Evolutionary conservation across 2,797 vertebrate genomes (phyloP).

Genomic region (Dallia pectoralis): DNA sequence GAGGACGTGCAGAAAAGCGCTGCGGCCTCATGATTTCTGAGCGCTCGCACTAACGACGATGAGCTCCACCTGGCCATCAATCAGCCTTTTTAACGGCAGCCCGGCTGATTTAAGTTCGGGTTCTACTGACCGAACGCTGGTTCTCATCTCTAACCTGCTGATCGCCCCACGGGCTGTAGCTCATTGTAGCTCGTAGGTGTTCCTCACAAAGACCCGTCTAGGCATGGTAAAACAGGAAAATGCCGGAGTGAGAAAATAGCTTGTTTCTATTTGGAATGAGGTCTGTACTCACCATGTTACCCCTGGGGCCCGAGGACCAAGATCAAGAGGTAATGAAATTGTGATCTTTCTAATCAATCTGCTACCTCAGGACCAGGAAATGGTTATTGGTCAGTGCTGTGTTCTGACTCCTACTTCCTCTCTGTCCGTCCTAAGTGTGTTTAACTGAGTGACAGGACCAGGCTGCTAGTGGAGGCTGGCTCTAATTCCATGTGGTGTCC

Average conservation of each 20-base stretch:
- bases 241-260: not conserved
- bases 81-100: constrained; percentile 57
- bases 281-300: not conserved
- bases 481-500: constrained; percentile 74
- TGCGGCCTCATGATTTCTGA: constrained; percentile 70
- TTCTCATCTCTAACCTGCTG: constrained; percentile 43
- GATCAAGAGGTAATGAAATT: not conserved
- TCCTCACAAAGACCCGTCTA: constrained; percentile 22
- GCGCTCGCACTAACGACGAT: constrained; percentile 70
- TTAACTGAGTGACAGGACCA: constrained; percentile 55
- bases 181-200: constrained; percentile 36
- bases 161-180: constrained; percentile 45
- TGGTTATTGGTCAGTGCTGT: not conserved
- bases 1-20: constrained; percentile 67
- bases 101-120: constrained; percentile 63
- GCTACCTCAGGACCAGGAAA: constrained; percentile 2
- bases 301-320: not conserved
- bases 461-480: constrained; percentile 57
- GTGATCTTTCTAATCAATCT: not conserved
- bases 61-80: constrained; percentile 60
- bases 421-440: constrained; percentile 26
- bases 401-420: constrained; percentile 10
- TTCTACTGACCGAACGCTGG: constrained; percentile 59
- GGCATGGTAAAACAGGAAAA: not conserved
- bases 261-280: not conserved